phyloP scores from a whole-genome alignment of 2,797 vertebrate species.

The Myotis myotis region DNA sequence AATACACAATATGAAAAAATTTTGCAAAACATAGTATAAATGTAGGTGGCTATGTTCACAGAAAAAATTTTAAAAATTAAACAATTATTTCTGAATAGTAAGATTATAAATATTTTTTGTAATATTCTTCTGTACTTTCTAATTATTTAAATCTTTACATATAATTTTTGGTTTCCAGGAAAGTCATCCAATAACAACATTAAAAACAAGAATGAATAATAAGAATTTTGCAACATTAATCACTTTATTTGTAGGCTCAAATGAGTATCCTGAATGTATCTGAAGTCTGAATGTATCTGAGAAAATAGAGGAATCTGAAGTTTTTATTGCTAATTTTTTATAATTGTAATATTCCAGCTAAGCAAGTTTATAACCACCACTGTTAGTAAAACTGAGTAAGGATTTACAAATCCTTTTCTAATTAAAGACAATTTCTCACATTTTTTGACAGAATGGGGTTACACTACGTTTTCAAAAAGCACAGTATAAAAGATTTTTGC shows the following conservation, averaged over 20 bases:
- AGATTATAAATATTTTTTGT: conserved; percentile 29
- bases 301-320: not conserved
- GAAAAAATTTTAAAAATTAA: not conserved
- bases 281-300: not conserved
- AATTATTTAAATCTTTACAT: not conserved
- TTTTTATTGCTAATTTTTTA: conserved; percentile 47
- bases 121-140: not conserved
- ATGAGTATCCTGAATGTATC: not conserved
- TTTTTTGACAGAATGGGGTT: conserved; percentile 65
- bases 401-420: conserved; percentile 24
- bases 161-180: not conserved
- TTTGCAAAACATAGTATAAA: not conserved
- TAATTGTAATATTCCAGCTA: not conserved
- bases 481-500: not conserved
- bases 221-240: conserved; percentile 11
- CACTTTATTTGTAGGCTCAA: not conserved
- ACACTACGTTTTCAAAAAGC: not conserved
- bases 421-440: not conserved
- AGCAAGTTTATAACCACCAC: conserved; percentile 7
- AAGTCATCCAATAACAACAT: not conserved
- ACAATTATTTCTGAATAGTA: not conserved
- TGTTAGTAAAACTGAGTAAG: conserved; percentile 52
- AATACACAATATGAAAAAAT: not conserved
- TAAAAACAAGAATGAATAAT: conserved; percentile 22
- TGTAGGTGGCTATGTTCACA: not conserved